These are phyloP conservation scores for Helicoverpa armigera DNA, from an alignment of 1,140 invertebrate species.

Conservation along the genomic window DNA sequence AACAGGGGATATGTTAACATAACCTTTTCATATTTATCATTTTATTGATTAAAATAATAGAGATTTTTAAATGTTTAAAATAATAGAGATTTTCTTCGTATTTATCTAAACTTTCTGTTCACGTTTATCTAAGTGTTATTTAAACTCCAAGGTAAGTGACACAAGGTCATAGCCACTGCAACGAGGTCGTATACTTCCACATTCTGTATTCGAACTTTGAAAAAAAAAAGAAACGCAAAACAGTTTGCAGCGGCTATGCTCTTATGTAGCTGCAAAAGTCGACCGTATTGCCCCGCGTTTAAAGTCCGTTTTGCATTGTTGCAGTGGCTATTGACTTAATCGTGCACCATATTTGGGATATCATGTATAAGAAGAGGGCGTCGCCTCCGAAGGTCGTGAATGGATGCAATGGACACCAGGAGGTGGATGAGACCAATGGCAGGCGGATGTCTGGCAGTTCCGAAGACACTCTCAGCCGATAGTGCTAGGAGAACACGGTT, in stretches of 20 bases:
- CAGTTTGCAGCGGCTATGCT: constrained; percentile 83
- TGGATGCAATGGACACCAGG: constrained; percentile 85
- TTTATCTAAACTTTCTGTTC: neutral
- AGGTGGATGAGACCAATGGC: constrained; percentile 72
- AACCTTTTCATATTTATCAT: too few relatives aligned
- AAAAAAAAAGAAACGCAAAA: constrained; percentile 44
- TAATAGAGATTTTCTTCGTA: neutral
- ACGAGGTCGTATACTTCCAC: constrained; percentile 62
- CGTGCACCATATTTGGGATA: constrained; percentile 99
- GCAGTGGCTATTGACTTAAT: constrained; percentile 99
- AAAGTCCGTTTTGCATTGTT: constrained; percentile 87
- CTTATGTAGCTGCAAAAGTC: constrained; percentile 77
- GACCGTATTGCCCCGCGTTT: constrained; percentile 55
- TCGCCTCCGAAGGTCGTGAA: constrained; percentile 71
- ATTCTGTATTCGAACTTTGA: constrained; percentile 45
- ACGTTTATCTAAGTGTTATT: constrained; percentile 18
- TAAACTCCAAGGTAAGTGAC: constrained; percentile 66
- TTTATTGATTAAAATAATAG: too few relatives aligned
- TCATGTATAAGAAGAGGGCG: constrained; percentile 90
- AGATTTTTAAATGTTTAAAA: too few relatives aligned
- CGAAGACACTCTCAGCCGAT: constrained; percentile 85
- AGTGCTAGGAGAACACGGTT: constrained; percentile 52
- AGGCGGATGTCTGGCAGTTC: constrained; percentile 78
- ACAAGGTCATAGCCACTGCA: constrained; percentile 84
- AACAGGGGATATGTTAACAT: too few relatives aligned